These are phyloP conservation scores for Cynodonichthys magdalenae DNA, from an alignment of 2,797 vertebrate species.

Conservation along the genomic window DNA sequence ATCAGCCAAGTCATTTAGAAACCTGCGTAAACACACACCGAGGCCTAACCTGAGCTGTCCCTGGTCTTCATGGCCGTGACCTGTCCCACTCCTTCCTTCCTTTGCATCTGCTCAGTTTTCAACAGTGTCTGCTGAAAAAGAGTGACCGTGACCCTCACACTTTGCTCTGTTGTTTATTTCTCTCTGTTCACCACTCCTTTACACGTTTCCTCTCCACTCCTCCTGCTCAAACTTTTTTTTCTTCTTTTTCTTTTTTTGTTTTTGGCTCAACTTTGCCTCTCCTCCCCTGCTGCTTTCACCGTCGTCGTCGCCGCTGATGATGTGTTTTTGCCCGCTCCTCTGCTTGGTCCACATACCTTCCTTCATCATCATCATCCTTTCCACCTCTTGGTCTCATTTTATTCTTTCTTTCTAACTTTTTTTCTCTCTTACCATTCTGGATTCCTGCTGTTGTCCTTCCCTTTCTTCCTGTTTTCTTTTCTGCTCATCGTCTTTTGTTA, in stretches of 20 bases:
- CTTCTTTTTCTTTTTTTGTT: conserved; percentile 15
- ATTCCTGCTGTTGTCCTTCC: conserved; percentile 52
- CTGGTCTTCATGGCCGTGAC: conserved; percentile 62
- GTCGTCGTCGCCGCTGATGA: conserved; percentile 16
- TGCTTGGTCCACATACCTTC: conserved; percentile 48
- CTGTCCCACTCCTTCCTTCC: conserved; percentile 57
- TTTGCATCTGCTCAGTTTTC: conserved; percentile 63
- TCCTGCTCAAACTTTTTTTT: conserved; percentile 49
- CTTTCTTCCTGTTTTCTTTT: conserved; percentile 38
- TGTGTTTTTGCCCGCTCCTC: conserved; percentile 40
- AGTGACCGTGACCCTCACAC: conserved; percentile 74
- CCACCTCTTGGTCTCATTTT: conserved; percentile 9
- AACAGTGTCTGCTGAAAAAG: conserved; percentile 75
- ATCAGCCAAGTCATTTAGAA: conserved; percentile 1
- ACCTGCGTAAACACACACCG: conserved; percentile 13
- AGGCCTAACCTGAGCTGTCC: conserved; percentile 66
- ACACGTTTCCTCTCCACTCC: conserved; percentile 56
- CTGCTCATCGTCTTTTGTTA: conserved; percentile 28
- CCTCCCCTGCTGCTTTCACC: conserved; percentile 40
- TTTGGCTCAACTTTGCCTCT: conserved; percentile 36
- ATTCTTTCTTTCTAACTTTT: conserved; percentile 17
- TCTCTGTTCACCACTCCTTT: conserved; percentile 71
- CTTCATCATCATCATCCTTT: conserved; percentile 32
- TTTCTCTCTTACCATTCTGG: conserved; percentile 37
- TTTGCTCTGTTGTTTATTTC: conserved; percentile 78